Base-by-base conservation (phyloP, 2,113 vertebrate species). In the Mesitornis unicolor region DNA sequence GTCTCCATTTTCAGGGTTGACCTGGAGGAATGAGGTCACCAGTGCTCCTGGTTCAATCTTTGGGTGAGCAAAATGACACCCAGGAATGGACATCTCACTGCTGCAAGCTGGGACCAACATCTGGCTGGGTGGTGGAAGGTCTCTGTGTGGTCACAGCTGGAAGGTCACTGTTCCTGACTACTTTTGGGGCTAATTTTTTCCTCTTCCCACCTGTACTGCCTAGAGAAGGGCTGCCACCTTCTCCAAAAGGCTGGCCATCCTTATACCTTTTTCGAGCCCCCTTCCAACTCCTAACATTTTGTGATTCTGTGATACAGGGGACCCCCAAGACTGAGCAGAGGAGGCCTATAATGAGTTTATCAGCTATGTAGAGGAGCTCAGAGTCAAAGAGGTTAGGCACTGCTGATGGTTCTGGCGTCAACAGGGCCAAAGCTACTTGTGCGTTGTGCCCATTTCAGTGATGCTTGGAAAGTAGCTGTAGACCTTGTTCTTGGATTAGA, bases 41-140 rank as follows among this genome's bases (percentile, higher is more conserved):
- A 0, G 31, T 47, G 50, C 31, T 61, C 48, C 45, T 4, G 6
- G 16, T 38, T 69, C 45, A 9, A 26, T 60, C 13, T 64, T 56
- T 3, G 16, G 6, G 21, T 31, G n/a, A 61, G 31, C 4, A 57
- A 87, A 91, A 65, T 50, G 50, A 50, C n/a, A 22, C 5, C 53
- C n/a, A 28, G 38, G 22, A 0, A 1, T 4, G 43, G 70, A 20
- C 51, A 38, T 47, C 36, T 79, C 0, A 0, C 40, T 81, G 50
- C 28, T 87, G 26, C 51, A 28, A 10, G 19, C 73, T 63, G 36
- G 54, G 31, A 56, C 40, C 43, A 36, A 11, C 18, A 36, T 16
- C 40, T 53, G 64, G 2, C 14, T 57, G n/a, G 53, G 47, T 47
- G 35, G 8, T 80, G 22, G 59, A 60, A 76, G 28, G 12, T 69